Evolutionary conservation across 1,140 invertebrate species (phyloP).

Genomic region (Brachionus rubens): DNA sequence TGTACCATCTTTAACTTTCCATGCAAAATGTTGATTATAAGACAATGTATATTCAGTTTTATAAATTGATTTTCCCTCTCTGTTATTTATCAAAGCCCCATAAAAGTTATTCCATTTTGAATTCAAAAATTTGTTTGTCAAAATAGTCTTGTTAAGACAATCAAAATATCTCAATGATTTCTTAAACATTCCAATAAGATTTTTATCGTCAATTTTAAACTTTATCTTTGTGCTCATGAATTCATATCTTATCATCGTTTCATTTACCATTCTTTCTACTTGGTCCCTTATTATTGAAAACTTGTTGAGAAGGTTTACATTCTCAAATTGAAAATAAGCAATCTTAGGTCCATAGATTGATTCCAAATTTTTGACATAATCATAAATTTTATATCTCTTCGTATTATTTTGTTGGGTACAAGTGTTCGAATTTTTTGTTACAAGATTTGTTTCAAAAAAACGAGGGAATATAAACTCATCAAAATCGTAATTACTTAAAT

Average conservation of each 20-base stretch:
- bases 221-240: neutral
- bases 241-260: neutral
- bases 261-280: neutral
- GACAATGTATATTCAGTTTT: neutral
- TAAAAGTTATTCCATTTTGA: neutral
- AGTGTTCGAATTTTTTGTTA: neutral
- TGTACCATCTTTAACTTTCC: neutral
- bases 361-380: neutral
- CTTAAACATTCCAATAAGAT: neutral
- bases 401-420: neutral
- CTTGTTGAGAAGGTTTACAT: neutral
- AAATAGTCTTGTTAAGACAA: neutral
- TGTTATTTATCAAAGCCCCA: neutral
- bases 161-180: neutral
- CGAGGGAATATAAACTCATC: slow-evolving; percentile 10
- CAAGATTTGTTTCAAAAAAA: neutral
- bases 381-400: neutral
- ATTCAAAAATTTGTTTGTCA: neutral
- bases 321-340: neutral
- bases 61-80: neutral
- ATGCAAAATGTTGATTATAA: slow-evolving; percentile 4
- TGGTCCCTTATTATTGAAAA: neutral
- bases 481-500: slow-evolving; percentile 6
- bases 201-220: neutral
- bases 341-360: neutral